Percentiles rank a stretch among this genome's conserved stretches.
Evolutionary conservation across 2,113 vertebrate genomes (phyloP).

Genomic region (Miniopterus natalensis): DNA sequence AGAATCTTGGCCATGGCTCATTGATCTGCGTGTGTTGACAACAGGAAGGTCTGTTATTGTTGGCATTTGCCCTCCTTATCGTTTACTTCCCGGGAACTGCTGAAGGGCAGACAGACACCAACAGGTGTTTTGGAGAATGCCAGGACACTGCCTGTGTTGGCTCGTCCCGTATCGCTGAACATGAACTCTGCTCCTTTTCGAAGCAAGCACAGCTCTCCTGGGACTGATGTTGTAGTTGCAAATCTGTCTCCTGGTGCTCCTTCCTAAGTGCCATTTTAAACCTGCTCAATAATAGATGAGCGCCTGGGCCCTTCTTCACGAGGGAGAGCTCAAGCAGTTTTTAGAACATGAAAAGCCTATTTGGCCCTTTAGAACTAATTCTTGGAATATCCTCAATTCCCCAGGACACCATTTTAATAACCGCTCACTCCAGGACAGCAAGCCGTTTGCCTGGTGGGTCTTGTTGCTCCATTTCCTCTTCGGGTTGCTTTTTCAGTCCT

Average conservation of each 20-base stretch:
- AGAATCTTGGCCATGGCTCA: not conserved
- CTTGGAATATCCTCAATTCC: conserved; percentile 68
- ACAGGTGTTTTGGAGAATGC: not conserved
- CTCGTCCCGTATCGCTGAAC: not conserved
- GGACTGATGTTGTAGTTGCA: conserved; percentile 67
- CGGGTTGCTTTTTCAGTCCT: not conserved
- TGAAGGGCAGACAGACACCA: no score
- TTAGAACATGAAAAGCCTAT: conserved; percentile 85
- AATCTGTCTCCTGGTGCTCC: conserved; percentile 80
- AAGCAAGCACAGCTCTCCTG: conserved; percentile 76
- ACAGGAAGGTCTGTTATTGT: not conserved
- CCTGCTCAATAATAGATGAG: conserved; percentile 87
- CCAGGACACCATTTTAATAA: conserved; percentile 74
- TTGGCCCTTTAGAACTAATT: conserved; percentile 78
- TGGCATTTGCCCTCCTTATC: not conserved
- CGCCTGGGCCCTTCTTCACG: conserved; percentile 77
- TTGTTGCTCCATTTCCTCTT: conserved; percentile 65
- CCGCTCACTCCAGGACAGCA: conserved; percentile 60
- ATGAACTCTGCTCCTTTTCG: conserved; percentile 59
- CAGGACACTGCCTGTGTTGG: not conserved
- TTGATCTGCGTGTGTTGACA: not conserved
- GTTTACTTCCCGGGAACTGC: not conserved
- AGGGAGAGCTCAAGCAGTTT: conserved; percentile 70
- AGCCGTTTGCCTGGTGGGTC: conserved; percentile 59
- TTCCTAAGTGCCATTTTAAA: conserved; percentile 88